Conservation (phyloP, 1,140 invertebrate species). For the Formica exsecta region DNA sequence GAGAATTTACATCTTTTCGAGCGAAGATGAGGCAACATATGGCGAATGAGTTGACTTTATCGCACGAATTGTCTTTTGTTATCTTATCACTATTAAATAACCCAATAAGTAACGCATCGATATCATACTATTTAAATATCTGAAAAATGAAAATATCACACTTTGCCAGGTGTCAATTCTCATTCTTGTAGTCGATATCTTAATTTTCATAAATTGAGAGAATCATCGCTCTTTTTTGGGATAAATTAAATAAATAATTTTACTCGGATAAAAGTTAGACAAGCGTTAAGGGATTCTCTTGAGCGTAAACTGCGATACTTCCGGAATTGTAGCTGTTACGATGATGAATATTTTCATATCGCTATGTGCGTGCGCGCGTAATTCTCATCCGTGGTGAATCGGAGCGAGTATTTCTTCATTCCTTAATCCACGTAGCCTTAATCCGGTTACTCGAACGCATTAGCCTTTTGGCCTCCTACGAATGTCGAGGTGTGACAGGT, state of each 20-base stretch:
- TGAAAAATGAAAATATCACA: not conserved
- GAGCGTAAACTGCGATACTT: not conserved
- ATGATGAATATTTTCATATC: constrained; percentile 1
- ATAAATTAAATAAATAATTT: too few relatives aligned
- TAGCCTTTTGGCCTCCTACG: constrained; percentile 65
- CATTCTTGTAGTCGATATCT: too few relatives aligned
- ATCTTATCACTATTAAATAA: not conserved
- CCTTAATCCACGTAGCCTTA: constrained; percentile 65
- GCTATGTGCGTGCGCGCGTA: not conserved
- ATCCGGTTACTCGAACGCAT: constrained; percentile 73
- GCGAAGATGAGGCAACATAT: not conserved
- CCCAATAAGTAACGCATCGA: not conserved
- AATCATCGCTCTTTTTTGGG: too few relatives aligned
- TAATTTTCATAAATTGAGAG: not conserved
- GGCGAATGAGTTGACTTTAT: constrained; percentile 7
- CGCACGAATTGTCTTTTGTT: not conserved
- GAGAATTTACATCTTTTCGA: constrained; percentile 51
- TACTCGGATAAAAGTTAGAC: not conserved
- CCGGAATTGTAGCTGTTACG: not conserved
- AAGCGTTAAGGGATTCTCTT: not conserved
- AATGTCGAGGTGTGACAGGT: constrained; percentile 71
- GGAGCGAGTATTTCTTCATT: constrained; percentile 43
- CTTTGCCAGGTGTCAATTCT: not conserved
- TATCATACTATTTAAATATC: constrained; percentile 3
- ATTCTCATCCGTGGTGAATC: constrained; percentile 54